phyloP scores from a whole-genome alignment of 2,113 vertebrate species.

The Podiceps cristatus region DNA sequence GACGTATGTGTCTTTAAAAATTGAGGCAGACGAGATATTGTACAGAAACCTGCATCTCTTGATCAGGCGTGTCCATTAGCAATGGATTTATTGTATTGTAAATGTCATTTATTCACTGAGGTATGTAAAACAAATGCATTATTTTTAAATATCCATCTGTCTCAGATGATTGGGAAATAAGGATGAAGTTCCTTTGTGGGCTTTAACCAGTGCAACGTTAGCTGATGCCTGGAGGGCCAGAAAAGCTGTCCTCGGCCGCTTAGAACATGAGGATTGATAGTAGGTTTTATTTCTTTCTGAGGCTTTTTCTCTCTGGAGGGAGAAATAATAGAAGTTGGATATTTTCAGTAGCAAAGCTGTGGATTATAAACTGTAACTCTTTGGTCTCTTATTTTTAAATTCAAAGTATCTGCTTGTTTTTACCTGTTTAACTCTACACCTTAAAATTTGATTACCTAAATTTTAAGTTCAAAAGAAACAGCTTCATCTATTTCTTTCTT shows the following conservation, averaged over 20 bases:
- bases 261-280: background rate
- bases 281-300: background rate
- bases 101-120: background rate
- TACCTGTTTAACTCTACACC: background rate
- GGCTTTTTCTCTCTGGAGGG: background rate
- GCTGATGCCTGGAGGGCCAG: background rate
- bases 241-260: background rate
- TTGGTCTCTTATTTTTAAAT: background rate
- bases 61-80: background rate
- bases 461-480: background rate
- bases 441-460: background rate
- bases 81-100: background rate
- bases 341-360: background rate
- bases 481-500: background rate
- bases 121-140: background rate
- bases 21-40: background rate
- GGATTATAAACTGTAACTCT: background rate
- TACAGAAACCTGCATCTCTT: background rate
- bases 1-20: background rate
- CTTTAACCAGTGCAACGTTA: background rate
- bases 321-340: background rate
- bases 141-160: conserved; percentile 5
- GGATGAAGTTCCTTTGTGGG: background rate
- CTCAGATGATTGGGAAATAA: background rate
- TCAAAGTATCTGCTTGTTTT: background rate